Evolutionary conservation across 1,140 invertebrate genomes (phyloP).

Genomic region (Parapsyche elsis): DNA sequence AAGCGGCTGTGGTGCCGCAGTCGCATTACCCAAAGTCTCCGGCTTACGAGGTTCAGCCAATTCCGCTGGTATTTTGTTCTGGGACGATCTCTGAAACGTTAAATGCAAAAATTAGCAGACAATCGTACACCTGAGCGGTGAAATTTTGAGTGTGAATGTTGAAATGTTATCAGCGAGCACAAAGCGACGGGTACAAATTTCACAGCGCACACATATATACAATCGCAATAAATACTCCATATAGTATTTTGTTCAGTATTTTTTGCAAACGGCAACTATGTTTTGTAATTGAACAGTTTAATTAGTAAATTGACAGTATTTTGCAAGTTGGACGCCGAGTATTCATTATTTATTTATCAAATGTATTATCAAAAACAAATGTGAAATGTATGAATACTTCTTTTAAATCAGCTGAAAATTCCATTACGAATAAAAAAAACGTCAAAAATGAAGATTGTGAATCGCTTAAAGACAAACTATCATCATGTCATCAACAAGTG

Average conservation of each 20-base stretch:
- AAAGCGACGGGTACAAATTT: neutral
- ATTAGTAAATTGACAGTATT: too few relatives aligned
- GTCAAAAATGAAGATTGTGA: too few relatives aligned
- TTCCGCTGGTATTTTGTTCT: neutral
- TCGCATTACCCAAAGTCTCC: neutral
- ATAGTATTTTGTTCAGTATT: neutral
- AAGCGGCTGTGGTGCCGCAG: neutral
- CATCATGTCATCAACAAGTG: too few relatives aligned
- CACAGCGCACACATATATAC: neutral
- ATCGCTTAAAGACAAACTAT: too few relatives aligned
- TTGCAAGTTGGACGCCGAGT: too few relatives aligned
- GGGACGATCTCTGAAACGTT: slow-evolving; percentile 16
- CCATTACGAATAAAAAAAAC: too few relatives aligned
- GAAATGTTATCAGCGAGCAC: neutral
- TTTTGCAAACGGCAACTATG: too few relatives aligned
- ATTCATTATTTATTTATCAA: too few relatives aligned
- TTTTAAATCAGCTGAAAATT: too few relatives aligned
- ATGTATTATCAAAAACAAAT: too few relatives aligned
- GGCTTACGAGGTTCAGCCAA: neutral
- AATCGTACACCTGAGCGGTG: neutral
- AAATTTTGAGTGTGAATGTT: neutral
- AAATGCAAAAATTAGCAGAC: neutral
- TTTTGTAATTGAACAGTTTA: too few relatives aligned
- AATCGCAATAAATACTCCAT: neutral
- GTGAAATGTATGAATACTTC: too few relatives aligned